A percentile compares a stretch with the other conserved stretches of the same genome.
These are phyloP conservation scores for Antheraea yamamai DNA, from an alignment of 2,888 invertebrate species.

Conservation along the genomic window DNA sequence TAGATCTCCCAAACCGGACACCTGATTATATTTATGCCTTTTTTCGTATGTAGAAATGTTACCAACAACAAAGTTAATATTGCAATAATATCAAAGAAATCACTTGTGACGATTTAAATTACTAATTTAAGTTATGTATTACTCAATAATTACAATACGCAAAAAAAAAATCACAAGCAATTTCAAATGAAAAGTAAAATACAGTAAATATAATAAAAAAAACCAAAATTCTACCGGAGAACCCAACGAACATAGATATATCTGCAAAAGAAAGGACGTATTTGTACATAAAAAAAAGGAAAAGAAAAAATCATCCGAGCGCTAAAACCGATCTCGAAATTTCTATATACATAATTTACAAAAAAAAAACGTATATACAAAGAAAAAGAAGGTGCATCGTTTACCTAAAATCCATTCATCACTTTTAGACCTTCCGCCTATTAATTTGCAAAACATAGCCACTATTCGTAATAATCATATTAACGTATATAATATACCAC, in stretches of 20 bases:
- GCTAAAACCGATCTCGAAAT: slow-evolving; percentile 25
- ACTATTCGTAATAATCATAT: not conserved
- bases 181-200: slow-evolving; percentile 44
- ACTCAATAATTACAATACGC: slow-evolving; percentile 9
- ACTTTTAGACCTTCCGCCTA: not conserved
- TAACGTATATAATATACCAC: slow-evolving; percentile 7
- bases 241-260: slow-evolving; percentile 70
- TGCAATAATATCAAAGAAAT: slow-evolving; percentile 39
- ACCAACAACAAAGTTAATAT: slow-evolving; percentile 62
- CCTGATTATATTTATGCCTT: slow-evolving; percentile 19
- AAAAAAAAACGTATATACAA: slow-evolving; percentile 16
- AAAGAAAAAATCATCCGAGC: slow-evolving; percentile 42
- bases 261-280: slow-evolving; percentile 65
- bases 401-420: not conserved
- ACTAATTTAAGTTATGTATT: slow-evolving; percentile 14
- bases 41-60: slow-evolving; percentile 22
- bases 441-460: not conserved
- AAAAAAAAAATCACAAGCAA: slow-evolving; percentile 43
- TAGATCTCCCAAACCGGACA: slow-evolving; percentile 24
- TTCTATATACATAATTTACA: slow-evolving; percentile 31
- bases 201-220: slow-evolving; percentile 44
- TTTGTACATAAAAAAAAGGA: slow-evolving; percentile 46
- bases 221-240: slow-evolving; percentile 75
- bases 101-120: slow-evolving; percentile 41
- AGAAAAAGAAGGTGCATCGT: not conserved